Percentiles rank a stretch among this genome's conserved stretches.
These are phyloP conservation scores for Chunga burmeisteri DNA, from an alignment of 2,113 vertebrate species.

Conservation along the genomic window DNA sequence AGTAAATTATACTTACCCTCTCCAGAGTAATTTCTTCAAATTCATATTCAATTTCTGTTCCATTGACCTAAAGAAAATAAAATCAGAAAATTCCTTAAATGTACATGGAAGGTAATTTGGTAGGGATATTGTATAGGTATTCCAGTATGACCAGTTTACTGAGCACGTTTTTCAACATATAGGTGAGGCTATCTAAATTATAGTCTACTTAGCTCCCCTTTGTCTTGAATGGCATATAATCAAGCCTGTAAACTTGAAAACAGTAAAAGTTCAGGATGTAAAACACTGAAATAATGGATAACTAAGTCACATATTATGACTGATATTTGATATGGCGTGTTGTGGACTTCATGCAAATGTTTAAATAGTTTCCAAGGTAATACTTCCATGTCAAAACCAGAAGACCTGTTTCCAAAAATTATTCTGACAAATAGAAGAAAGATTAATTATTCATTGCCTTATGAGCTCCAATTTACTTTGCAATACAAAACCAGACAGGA, in stretches of 20 bases:
- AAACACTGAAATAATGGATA: neutral
- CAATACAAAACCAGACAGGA: neutral
- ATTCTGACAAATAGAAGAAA: neutral
- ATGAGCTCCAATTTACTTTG: neutral
- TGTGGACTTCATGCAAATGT: neutral
- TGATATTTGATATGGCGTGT: neutral
- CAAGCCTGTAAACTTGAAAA: neutral
- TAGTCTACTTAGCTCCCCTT: neutral
- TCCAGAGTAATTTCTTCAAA: slow-evolving; percentile 99
- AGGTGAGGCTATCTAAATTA: neutral
- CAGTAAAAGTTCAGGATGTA: neutral
- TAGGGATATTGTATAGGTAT: neutral
- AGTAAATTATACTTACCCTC: slow-evolving; percentile 81
- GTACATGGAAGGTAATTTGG: neutral
- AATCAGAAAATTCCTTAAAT: slow-evolving; percentile 43
- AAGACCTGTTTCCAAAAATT: neutral
- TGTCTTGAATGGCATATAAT: neutral
- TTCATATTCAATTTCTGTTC: slow-evolving; percentile 97
- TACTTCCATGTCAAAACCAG: neutral
- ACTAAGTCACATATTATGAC: neutral
- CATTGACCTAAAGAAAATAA: slow-evolving; percentile 85
- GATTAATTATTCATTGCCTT: neutral
- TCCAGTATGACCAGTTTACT: neutral
- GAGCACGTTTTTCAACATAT: neutral
- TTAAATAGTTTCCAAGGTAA: neutral